A percentile compares a stretch with the other conserved stretches of the same genome.
Evolutionary conservation across 2,113 vertebrate species (phyloP).

Genomic region (Zingel zingel): DNA sequence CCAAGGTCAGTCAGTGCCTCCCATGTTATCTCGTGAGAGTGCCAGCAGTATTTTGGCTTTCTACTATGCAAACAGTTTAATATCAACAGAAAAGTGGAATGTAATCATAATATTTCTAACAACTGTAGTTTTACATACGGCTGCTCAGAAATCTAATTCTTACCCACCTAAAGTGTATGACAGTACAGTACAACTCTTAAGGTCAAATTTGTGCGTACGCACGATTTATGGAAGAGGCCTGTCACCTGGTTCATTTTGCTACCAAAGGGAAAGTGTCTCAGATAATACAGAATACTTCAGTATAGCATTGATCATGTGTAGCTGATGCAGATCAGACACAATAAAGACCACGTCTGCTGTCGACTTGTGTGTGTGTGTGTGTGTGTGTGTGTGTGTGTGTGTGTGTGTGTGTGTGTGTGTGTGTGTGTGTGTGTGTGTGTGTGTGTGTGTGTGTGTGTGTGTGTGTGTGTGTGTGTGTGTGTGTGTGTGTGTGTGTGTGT

Average conservation of each 20-base stretch:
- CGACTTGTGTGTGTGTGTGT: neutral
- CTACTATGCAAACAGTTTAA: no score
- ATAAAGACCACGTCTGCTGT: constrained; percentile 24
- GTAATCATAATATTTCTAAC: no score
- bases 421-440: neutral
- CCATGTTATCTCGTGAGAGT: no score
- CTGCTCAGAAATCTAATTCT: no score
- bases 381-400: neutral
- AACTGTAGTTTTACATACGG: no score
- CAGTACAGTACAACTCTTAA: no score
- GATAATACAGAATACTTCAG: neutral
- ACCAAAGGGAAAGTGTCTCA: neutral
- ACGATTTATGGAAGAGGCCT: no score
- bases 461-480: neutral
- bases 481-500: constrained; percentile 1
- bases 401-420: constrained; percentile 5
- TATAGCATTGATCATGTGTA: neutral
- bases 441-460: constrained; percentile 2
- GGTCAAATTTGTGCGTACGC: no score
- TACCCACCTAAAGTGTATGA: no score
- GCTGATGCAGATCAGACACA: constrained; percentile 16
- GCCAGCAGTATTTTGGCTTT: no score
- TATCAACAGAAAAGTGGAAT: no score
- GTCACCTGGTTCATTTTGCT: neutral
- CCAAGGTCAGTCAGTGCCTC: no score